phyloP scores from a whole-genome alignment of 2,797 vertebrate genomes.

The Iguana delicatissima region DNA sequence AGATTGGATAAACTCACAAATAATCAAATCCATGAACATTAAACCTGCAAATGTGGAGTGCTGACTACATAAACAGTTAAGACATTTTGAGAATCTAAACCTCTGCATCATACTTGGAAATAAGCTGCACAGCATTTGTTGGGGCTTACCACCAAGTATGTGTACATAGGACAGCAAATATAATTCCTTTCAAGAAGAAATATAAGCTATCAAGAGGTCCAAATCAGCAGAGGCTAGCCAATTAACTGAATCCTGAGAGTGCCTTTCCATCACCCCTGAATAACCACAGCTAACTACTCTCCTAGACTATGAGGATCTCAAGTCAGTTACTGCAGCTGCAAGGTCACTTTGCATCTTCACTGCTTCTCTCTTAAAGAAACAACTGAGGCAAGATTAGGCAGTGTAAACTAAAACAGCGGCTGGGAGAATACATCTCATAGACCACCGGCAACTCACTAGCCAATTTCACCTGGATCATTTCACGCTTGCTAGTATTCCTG shows the following conservation, averaged over 20 bases:
- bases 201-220: not conserved
- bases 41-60: no score
- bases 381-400: not conserved
- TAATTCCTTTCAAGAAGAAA: not conserved
- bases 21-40: no score
- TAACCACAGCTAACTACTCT: not conserved
- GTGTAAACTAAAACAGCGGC: not conserved
- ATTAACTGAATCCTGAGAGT: not conserved
- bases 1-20: no score
- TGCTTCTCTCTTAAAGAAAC: not conserved
- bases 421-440: not conserved
- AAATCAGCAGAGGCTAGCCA: not conserved
- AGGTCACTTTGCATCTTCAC: not conserved
- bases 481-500: not conserved
- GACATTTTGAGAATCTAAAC: not conserved
- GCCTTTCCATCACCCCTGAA: not conserved
- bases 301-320: no score
- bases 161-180: not conserved
- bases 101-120: not conserved
- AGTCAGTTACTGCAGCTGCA: no score
- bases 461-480: not conserved
- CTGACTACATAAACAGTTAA: not conserved
- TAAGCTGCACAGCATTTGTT: not conserved
- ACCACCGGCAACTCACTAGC: no score
- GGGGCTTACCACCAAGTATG: not conserved